Evolutionary conservation across 2,797 vertebrate species (phyloP).

Genomic region (Gastrophryne carolinensis): DNA sequence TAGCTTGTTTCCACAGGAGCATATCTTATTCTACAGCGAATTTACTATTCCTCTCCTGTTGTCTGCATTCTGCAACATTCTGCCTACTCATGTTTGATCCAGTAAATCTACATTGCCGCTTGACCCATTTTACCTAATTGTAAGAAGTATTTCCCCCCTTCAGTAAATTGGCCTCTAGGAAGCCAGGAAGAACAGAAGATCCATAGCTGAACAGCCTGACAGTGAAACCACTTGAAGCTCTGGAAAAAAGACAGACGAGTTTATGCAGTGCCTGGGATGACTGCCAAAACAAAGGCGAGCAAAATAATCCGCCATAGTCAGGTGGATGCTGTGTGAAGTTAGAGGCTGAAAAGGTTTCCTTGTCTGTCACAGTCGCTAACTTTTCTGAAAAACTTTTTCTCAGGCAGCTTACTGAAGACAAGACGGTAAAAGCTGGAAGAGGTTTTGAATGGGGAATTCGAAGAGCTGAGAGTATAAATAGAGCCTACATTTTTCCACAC

Average conservation of each 20-base stretch:
- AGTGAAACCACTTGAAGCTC: slow-evolving; percentile 4
- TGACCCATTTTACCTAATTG: slow-evolving; percentile 28
- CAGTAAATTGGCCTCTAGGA: background rate
- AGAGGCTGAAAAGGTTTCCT: slow-evolving; percentile 19
- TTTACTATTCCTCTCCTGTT: no score
- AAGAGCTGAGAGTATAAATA: background rate
- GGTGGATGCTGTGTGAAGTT: slow-evolving; percentile 15
- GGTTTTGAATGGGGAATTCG: background rate
- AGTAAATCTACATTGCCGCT: background rate
- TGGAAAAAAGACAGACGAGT: slow-evolving; percentile 24
- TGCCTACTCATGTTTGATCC: slow-evolving; percentile 6
- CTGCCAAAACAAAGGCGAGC: slow-evolving; percentile 6
- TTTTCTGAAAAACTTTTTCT: background rate
- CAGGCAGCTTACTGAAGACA: background rate
- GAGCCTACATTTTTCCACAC: background rate
- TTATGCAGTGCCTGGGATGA: background rate
- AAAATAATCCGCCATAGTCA: slow-evolving; percentile 7
- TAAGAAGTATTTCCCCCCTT: slow-evolving; percentile 4
- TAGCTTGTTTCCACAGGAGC: no score
- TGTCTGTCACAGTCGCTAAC: background rate
- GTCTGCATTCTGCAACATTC: no score
- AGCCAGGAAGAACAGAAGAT: background rate
- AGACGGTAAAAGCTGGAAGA: background rate
- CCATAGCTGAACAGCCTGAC: slow-evolving; percentile 9
- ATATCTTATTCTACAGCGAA: no score